A percentile compares a stretch with the other conserved stretches of the same genome.
These are phyloP conservation scores for Ophion ellenae DNA, from an alignment of 2,888 invertebrate genomes.

Conservation along the genomic window DNA sequence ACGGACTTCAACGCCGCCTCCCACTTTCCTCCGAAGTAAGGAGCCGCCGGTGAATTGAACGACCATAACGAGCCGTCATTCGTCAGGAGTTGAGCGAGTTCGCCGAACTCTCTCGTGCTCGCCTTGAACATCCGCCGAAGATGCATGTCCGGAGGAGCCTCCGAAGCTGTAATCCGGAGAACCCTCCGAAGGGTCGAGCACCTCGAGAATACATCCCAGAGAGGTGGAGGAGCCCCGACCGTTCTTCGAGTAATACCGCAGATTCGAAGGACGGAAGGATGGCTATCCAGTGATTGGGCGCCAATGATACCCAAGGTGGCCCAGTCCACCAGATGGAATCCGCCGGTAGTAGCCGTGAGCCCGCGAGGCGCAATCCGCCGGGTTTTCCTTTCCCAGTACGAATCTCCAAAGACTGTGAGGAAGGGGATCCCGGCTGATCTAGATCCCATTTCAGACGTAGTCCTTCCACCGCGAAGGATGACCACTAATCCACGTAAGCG, in stretches of 20 bases:
- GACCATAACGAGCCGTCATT: not conserved
- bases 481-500: slow-evolving; percentile 58
- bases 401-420: slow-evolving; percentile 39
- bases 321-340: slow-evolving; percentile 36
- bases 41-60: not conserved
- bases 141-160: slow-evolving; percentile 15
- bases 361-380: slow-evolving; percentile 47
- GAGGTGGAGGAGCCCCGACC: slow-evolving; percentile 6
- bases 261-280: too few relatives aligned
- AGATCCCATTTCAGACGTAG: slow-evolving; percentile 51
- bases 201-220: too few relatives aligned
- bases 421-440: slow-evolving; percentile 65
- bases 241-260: not conserved
- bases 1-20: slow-evolving; percentile 1
- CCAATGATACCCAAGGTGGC: not conserved
- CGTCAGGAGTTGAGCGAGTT: not conserved
- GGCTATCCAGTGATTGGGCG: not conserved
- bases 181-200: slow-evolving; percentile 7
- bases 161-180: not conserved
- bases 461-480: slow-evolving; percentile 66
- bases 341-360: not conserved
- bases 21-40: not conserved
- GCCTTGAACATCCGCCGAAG: not conserved
- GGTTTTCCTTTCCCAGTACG: not conserved
- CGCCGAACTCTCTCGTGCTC: not conserved